Conservation (phyloP, 2,113 vertebrate species). For the Ageneiosus marmoratus region DNA sequence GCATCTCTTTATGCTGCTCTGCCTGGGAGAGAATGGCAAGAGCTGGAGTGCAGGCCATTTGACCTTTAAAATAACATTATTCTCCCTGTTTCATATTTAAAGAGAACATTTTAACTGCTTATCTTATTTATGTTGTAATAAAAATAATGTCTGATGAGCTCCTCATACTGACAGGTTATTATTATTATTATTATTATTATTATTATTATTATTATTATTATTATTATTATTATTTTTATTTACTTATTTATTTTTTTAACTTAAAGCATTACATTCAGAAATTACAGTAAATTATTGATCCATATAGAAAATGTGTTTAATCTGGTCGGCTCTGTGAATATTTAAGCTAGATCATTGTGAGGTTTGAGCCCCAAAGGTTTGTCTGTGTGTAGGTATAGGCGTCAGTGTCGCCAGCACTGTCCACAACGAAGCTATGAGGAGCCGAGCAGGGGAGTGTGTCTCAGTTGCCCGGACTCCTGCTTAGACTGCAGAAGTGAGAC, state of each 20-base stretch:
- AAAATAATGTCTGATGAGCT: not conserved
- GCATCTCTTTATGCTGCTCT: slow-evolving; percentile 26
- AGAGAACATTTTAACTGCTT: not conserved
- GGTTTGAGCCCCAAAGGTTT: not conserved
- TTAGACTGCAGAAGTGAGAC: slow-evolving; percentile 71
- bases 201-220: too few species aligned
- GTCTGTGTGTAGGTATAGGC: slow-evolving; percentile 67
- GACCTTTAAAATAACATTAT: not conserved
- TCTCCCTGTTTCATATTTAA: not conserved
- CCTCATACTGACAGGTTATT: not conserved
- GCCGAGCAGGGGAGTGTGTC: slow-evolving; percentile 62
- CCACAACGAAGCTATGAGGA: slow-evolving; percentile 75
- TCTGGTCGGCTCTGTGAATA: not conserved
- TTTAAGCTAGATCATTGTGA: not conserved
- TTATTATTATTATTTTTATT: too few species aligned
- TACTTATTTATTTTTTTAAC: not conserved
- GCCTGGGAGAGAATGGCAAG: slow-evolving; percentile 38
- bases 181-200: too few species aligned
- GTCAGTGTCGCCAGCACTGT: slow-evolving; percentile 76
- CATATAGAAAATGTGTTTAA: not conserved
- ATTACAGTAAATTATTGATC: not conserved
- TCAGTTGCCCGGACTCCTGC: slow-evolving; percentile 70
- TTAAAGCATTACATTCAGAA: not conserved
- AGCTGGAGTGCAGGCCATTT: not conserved
- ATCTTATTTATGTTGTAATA: not conserved